Percentiles rank a stretch among this genome's conserved stretches.
Conservation (phyloP, 2,888 invertebrate species). For the Cremastinae sp. region DNA sequence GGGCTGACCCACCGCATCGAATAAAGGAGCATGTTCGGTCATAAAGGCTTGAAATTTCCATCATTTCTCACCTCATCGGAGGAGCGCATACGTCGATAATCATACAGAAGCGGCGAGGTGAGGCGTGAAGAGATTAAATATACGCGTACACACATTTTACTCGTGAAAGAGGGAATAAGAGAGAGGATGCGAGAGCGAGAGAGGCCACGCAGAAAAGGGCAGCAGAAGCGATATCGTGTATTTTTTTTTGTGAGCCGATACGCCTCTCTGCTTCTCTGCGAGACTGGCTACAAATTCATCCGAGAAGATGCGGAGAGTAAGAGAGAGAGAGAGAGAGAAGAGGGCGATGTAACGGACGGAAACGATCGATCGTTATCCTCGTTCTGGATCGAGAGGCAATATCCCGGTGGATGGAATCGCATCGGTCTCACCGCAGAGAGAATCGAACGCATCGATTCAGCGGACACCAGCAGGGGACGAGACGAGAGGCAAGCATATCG, state of each 20-base stretch:
- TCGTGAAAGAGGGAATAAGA: too few species aligned
- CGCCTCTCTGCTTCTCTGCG: background rate
- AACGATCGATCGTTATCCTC: constrained; percentile 60
- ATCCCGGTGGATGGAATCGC: constrained; percentile 58
- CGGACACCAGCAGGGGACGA: background rate
- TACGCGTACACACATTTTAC: background rate
- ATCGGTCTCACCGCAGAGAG: constrained; percentile 49
- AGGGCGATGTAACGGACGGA: constrained; percentile 40
- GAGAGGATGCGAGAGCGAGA: background rate
- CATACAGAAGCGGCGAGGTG: constrained; percentile 13
- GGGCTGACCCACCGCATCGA: constrained; percentile 36
- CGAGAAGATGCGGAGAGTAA: constrained; percentile 4
- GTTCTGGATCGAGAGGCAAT: constrained; percentile 55
- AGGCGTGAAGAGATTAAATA: constrained; percentile 15
- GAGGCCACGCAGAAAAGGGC: background rate
- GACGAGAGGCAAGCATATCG: background rate
- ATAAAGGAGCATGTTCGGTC: constrained; percentile 35
- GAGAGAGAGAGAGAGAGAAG: constrained; percentile 16
- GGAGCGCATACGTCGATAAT: constrained; percentile 8
- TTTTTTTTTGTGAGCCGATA: background rate
- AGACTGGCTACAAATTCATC: background rate
- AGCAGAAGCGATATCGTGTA: background rate
- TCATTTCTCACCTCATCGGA: constrained; percentile 56
- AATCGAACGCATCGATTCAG: constrained; percentile 53
- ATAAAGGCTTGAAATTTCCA: constrained; percentile 51